These are phyloP conservation scores for Barypeithes pellucidus DNA, from an alignment of 2,888 invertebrate genomes.

Conservation along the genomic window DNA sequence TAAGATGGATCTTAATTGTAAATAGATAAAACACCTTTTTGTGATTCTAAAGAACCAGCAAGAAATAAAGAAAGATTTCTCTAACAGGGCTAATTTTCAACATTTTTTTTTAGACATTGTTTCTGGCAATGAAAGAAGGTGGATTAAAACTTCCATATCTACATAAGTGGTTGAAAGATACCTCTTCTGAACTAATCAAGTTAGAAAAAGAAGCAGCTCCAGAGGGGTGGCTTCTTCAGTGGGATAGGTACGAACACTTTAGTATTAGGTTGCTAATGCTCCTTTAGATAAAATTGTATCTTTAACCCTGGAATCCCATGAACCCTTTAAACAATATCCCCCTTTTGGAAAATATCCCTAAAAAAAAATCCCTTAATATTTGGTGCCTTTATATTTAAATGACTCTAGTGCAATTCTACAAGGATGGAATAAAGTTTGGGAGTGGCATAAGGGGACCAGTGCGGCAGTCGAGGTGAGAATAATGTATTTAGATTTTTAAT, in stretches of 20 bases:
- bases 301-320: slow-evolving; percentile 21
- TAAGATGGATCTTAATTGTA: no score
- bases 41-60: no score
- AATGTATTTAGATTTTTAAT: slow-evolving; percentile 18
- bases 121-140: slow-evolving; percentile 76
- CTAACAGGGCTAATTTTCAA: no score
- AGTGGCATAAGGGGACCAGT: slow-evolving; percentile 35
- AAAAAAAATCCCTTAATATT: slow-evolving; percentile 30
- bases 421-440: slow-evolving; percentile 11
- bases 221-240: slow-evolving; percentile 80
- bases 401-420: slow-evolving; percentile 35
- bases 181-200: slow-evolving; percentile 75
- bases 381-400: slow-evolving; percentile 36
- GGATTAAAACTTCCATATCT: slow-evolving; percentile 76
- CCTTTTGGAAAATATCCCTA: not conserved
- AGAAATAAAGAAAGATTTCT: no score
- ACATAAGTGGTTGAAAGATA: slow-evolving; percentile 75
- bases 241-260: slow-evolving; percentile 80
- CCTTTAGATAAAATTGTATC: slow-evolving; percentile 26
- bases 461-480: slow-evolving; percentile 53
- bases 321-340: slow-evolving; percentile 6
- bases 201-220: slow-evolving; percentile 80
- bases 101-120: slow-evolving; percentile 74
- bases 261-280: slow-evolving; percentile 33
- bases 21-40: no score